Evolutionary conservation across 2,797 vertebrate genomes (phyloP).

Genomic region (Alosa sapidissima): DNA sequence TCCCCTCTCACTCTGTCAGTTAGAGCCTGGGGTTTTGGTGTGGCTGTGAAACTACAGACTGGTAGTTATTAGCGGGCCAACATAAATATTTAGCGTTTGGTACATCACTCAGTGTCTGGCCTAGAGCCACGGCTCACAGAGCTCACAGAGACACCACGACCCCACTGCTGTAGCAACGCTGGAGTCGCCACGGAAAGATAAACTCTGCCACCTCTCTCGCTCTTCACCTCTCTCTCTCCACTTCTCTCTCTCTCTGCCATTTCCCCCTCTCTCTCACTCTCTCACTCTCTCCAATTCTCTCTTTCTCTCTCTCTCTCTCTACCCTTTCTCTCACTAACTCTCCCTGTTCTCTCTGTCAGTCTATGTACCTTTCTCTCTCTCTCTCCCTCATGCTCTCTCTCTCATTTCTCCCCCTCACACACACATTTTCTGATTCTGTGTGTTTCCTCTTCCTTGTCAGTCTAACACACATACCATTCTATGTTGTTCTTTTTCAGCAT

Average conservation of each 20-base stretch:
- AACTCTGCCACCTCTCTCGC: not conserved
- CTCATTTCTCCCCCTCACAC: too few relatives aligned
- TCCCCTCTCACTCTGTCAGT: constrained; percentile 22
- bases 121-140: constrained; percentile 24
- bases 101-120: constrained; percentile 48
- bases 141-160: not conserved
- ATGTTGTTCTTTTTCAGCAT: not conserved
- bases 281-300: not conserved
- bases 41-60: constrained; percentile 37
- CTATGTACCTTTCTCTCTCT: not conserved
- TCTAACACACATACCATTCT: not conserved
- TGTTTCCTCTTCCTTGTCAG: not conserved
- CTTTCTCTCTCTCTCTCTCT: not conserved
- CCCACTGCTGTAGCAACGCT: not conserved
- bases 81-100: constrained; percentile 52
- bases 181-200: not conserved
- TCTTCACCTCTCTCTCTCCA: not conserved
- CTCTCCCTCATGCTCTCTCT: not conserved
- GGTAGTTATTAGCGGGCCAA: constrained; percentile 51
- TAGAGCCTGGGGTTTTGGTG: constrained; percentile 23
- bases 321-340: not conserved
- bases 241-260: not conserved
- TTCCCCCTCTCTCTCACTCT: not conserved
- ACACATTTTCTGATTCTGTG: not conserved
- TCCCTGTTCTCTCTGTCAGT: not conserved